These are phyloP conservation scores for Leptopilina myrica DNA, from an alignment of 2,888 invertebrate species.

Conservation along the genomic window DNA sequence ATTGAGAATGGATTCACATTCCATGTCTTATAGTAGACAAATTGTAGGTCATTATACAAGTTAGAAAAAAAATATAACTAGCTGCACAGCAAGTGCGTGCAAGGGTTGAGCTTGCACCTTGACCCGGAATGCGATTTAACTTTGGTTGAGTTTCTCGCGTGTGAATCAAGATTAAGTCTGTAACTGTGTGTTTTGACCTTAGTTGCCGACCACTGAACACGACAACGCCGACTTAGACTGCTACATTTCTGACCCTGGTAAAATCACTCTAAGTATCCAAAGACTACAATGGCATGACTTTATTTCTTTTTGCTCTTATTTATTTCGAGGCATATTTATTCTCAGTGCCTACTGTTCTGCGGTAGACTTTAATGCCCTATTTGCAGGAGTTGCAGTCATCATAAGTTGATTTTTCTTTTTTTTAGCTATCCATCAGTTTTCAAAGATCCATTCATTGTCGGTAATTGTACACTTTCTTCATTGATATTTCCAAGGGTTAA, in stretches of 20 bases:
- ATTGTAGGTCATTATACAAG: slow-evolving; percentile 36
- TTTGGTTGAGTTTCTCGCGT: slow-evolving; percentile 70
- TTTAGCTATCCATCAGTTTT: no score
- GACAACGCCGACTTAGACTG: slow-evolving; percentile 55
- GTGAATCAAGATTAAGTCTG: slow-evolving; percentile 74
- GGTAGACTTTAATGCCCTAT: slow-evolving; percentile 4
- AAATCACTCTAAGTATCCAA: slow-evolving; percentile 44
- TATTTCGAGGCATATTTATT: slow-evolving; percentile 9
- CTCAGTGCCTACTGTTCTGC: background rate
- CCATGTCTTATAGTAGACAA: slow-evolving; percentile 10
- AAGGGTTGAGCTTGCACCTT: slow-evolving; percentile 66
- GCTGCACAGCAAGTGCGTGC: slow-evolving; percentile 56
- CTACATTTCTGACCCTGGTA: slow-evolving; percentile 53
- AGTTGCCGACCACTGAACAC: slow-evolving; percentile 60
- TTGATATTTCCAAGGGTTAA: no score
- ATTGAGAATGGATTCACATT: slow-evolving; percentile 2
- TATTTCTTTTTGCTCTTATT: slow-evolving; percentile 15
- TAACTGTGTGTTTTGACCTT: slow-evolving; percentile 69
- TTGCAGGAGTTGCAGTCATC: background rate
- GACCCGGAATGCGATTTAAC: slow-evolving; percentile 69
- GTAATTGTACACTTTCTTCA: no score
- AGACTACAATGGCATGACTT: slow-evolving; percentile 45
- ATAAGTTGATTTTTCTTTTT: no score
- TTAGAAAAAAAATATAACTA: no score
- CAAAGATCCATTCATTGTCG: no score